Base-by-base conservation (phyloP, 2,888 invertebrate genomes). In the Andrena bucephala region DNA sequence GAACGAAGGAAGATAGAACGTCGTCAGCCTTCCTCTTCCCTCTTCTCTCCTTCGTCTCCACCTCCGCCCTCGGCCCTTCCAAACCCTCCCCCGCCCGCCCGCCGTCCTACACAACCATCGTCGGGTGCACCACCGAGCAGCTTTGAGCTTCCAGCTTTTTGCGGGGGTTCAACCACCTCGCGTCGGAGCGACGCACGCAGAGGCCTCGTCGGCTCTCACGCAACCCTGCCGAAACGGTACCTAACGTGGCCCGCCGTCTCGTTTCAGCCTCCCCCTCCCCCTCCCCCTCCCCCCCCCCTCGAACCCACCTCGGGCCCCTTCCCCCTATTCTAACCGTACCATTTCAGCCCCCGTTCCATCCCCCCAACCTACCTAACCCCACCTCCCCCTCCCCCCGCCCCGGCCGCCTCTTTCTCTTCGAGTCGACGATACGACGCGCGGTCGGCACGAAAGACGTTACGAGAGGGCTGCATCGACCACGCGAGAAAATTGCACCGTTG, bases 91-190 rank as follows among this genome's bases (percentile, higher is more conserved):
- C 77, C 54, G 71, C 70, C 76, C 60, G 52, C 79, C 13, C 59
- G 60, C 76, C 85, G 73, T 73, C 73, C 81, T 68, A 79, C 24
- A 57, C 84, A 69, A 71, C 76, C 84, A 71, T 79, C 83, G 84
- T 82, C 86, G 83, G 84, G 74, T 87, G 81, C 87, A 83, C 83
- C 86, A 87, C 78, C 90, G 86, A 87, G 88, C 90, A 90, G 92
- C 90, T 91, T 91, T 88, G 92, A 92, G 91, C 92, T 90, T 91
- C 86, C 88, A 91, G 91, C 91, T 92, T 93, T 93, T 92, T 92
- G 90, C 90, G 84, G 89, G 89, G 89, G 93, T 93, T 93, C 92
- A 93, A 92, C 91, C 92, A 93, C 93, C 92, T 91, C 91, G 86
- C 84, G 87, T 88, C 87, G 86, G 88, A 89, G 87, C 89, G 88